These are phyloP conservation scores for Eulimnadia texana DNA, from an alignment of 1,140 invertebrate species.

Conservation along the genomic window DNA sequence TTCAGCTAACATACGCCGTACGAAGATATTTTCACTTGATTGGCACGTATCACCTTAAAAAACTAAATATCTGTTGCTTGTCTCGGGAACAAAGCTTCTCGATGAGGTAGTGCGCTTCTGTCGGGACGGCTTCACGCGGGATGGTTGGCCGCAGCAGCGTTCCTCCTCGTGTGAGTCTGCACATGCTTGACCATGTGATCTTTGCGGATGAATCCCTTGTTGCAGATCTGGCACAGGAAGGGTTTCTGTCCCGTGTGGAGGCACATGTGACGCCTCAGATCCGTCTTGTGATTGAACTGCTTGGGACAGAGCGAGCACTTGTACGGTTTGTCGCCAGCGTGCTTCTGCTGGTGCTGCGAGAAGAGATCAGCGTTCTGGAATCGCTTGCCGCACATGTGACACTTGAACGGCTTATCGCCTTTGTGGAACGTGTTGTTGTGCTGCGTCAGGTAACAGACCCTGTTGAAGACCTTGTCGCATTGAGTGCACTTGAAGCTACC, in stretches of 20 bases:
- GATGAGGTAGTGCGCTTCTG: too few species aligned
- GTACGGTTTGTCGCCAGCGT: slow-evolving; percentile 69
- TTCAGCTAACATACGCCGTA: too few species aligned
- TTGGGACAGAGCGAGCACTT: slow-evolving; percentile 77
- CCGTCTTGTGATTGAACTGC: slow-evolving; percentile 80
- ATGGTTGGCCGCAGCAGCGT: neutral
- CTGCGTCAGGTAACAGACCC: slow-evolving; percentile 67
- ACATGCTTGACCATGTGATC: slow-evolving; percentile 89
- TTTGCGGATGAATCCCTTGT: slow-evolving; percentile 80
- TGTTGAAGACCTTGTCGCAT: slow-evolving; percentile 70
- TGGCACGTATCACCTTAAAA: too few species aligned
- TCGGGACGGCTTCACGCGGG: too few species aligned
- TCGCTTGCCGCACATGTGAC: slow-evolving; percentile 64
- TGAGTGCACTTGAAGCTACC: slow-evolving; percentile 55
- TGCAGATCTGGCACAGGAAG: slow-evolving; percentile 59
- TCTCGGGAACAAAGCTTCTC: too few species aligned
- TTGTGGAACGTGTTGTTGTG: slow-evolving; percentile 78
- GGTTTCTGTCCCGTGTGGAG: slow-evolving; percentile 61
- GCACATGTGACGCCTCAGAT: slow-evolving; percentile 71
- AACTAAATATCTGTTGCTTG: too few species aligned
- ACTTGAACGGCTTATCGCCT: slow-evolving; percentile 72
- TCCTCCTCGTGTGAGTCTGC: slow-evolving; percentile 50
- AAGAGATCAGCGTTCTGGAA: slow-evolving; percentile 42
- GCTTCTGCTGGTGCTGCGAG: slow-evolving; percentile 53
- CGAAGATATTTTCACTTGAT: too few species aligned